phyloP scores from a whole-genome alignment of 2,888 invertebrate genomes.

The Oegoconia quadripuncta region DNA sequence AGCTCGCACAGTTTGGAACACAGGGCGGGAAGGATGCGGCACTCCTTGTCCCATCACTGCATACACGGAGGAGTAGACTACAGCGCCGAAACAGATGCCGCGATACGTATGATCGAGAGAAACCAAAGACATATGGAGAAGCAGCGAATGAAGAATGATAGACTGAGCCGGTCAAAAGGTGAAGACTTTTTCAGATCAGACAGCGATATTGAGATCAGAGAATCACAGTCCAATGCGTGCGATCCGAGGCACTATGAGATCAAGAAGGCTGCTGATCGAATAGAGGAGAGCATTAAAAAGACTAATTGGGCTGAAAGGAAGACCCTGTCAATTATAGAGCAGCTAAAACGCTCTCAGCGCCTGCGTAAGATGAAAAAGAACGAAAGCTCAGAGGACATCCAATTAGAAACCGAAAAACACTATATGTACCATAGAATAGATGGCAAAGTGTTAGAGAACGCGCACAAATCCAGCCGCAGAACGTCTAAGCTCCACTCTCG shows the following conservation, averaged over 20 bases:
- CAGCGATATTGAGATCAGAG: slow-evolving; percentile 56
- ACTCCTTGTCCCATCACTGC: slow-evolving; percentile 70
- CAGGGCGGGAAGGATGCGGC: slow-evolving; percentile 58
- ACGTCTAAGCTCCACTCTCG: slow-evolving; percentile 72
- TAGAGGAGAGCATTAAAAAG: slow-evolving; percentile 71
- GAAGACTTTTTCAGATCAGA: slow-evolving; percentile 67
- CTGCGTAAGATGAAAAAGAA: slow-evolving; percentile 62
- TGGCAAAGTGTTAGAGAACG: slow-evolving; percentile 74
- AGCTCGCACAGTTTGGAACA: slow-evolving; percentile 72
- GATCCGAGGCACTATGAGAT: slow-evolving; percentile 55
- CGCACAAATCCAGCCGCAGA: slow-evolving; percentile 73
- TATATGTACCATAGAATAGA: slow-evolving; percentile 69
- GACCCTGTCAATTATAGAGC: slow-evolving; percentile 69
- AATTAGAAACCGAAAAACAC: slow-evolving; percentile 67
- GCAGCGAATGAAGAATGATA: slow-evolving; percentile 68
- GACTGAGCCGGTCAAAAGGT: slow-evolving; percentile 51
- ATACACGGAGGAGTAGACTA: slow-evolving; percentile 72
- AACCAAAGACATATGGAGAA: slow-evolving; percentile 80
- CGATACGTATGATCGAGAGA: slow-evolving; percentile 77
- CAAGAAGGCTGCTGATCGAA: slow-evolving; percentile 60
- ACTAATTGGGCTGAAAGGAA: slow-evolving; percentile 74
- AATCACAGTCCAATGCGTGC: slow-evolving; percentile 35
- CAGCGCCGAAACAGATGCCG: slow-evolving; percentile 80
- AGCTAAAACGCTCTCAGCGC: slow-evolving; percentile 65
- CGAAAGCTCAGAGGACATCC: slow-evolving; percentile 68